Percentiles rank a stretch among this genome's conserved stretches.
Evolutionary conservation across 2,113 vertebrate species (phyloP).

Genomic region (Solea solea): DNA sequence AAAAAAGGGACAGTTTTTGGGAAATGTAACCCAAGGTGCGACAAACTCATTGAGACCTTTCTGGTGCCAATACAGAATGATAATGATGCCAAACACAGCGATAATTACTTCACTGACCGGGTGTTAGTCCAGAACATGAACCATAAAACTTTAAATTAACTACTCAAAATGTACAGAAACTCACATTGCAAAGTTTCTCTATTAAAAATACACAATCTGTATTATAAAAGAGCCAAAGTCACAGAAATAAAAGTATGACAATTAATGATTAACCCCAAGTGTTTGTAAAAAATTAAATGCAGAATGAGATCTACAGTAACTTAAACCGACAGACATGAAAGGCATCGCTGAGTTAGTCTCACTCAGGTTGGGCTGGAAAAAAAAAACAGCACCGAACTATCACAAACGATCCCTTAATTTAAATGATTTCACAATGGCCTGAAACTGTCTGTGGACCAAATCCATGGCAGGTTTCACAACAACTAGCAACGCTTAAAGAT

Average conservation of each 20-base stretch:
- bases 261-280: too few relatives aligned
- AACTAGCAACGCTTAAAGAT: neutral
- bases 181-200: too few relatives aligned
- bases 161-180: neutral
- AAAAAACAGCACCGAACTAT: neutral
- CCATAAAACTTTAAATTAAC: neutral
- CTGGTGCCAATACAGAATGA: neutral
- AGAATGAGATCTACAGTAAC: neutral
- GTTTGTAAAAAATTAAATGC: neutral
- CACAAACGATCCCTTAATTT: neutral
- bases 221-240: neutral
- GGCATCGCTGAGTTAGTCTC: constrained; percentile 14
- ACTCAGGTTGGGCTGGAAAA: neutral
- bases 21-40: constrained; percentile 3
- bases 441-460: too few relatives aligned
- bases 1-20: neutral
- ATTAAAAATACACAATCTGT: too few relatives aligned
- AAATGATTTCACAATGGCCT: constrained; percentile 12
- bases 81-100: neutral
- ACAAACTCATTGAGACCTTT: constrained; percentile 23
- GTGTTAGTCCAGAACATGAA: too few relatives aligned
- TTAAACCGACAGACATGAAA: neutral
- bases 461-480: constrained; percentile 7
- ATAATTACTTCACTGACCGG: too few relatives aligned
- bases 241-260: neutral